Base-by-base conservation (phyloP, 2,797 vertebrate species). In the Esox masquinongy region DNA sequence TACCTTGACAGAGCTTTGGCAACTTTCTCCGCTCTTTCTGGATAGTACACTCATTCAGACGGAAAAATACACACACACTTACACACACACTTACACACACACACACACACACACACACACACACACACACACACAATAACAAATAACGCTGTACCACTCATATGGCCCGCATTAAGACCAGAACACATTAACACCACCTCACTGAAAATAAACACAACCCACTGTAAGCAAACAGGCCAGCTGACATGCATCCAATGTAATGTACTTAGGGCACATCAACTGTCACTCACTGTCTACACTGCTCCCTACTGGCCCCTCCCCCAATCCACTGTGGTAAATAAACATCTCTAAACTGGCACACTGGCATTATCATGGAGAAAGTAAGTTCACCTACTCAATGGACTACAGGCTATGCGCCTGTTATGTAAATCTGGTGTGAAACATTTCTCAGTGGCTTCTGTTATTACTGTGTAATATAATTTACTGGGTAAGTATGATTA, bases 191-290 rank as follows among this genome's bases (percentile, higher is more conserved):
- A 56, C 51, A 77, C 50, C 74, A 63, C 68, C 70, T 31, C 68
- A 22, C 79, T 64, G 82, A 82, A 80, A 56, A 81, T 51, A 82
- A 61, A 73, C 19, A 69, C 36, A 72, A 59, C 19, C 51, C 53
- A 31, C 49, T n/a, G 22, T 72, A 72, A 29, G 15, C 56, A 63
- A 34, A 76, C 74, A 47, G 43, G 9, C 43, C 29, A 72, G 82
- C 61, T 88, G 86, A 87, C 86, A 89, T 80, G 88, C 76, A 86
- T 85, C 87, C 79, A 47, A 14, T 47, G 43, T 47, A 12, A 47
- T 39, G 43, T 47, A 47, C 39, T 6, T 9, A 80, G 78, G 85
- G 84, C 29, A 74, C 74, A 75, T 91, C 90, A 92, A 91, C 90
- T 93, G 92, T 90, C 85, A 80, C 78, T 82, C 1, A 3, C 56